phyloP scores from a whole-genome alignment of 2,888 invertebrate species.

The Hemicrepidius hirtus region DNA sequence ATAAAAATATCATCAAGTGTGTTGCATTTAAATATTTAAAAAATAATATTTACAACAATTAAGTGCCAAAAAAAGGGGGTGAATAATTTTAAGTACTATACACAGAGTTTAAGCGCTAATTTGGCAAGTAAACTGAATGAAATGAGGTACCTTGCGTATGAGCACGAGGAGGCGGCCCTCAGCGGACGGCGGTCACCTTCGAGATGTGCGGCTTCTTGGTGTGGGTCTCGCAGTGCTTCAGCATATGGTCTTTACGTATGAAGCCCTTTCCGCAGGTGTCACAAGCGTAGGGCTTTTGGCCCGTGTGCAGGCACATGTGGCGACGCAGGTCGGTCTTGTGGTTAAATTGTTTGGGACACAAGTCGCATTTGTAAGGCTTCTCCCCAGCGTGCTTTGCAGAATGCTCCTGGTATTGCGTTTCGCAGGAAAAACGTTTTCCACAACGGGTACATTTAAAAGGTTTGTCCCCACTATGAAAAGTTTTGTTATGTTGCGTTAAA shows the following conservation, averaged over 20 bases:
- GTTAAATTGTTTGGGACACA: conserved; percentile 92
- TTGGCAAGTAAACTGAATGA: conserved; percentile 47
- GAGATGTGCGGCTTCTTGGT: conserved; percentile 74
- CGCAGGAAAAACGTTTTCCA: conserved; percentile 88
- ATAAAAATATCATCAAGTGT: conserved; percentile 46
- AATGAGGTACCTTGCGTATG: conserved; percentile 49
- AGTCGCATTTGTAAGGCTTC: conserved; percentile 90
- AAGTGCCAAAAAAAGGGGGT: conserved; percentile 64
- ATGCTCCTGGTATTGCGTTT: conserved; percentile 83
- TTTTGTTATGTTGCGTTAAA: conserved; percentile 92
- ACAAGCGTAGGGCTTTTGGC: conserved; percentile 88
- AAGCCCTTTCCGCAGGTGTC: conserved; percentile 90
- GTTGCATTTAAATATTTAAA: conserved; percentile 43
- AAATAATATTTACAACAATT: conserved; percentile 55
- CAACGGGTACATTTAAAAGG: conserved; percentile 90
- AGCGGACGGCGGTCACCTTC: conserved; percentile 60
- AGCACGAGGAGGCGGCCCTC: conserved; percentile 50
- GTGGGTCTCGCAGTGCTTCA: conserved; percentile 90
- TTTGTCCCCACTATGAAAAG: conserved; percentile 90
- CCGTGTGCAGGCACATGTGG: conserved; percentile 92
- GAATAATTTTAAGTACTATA: conserved; percentile 60
- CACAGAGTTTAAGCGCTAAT: conserved; percentile 58
- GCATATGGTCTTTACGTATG: conserved; percentile 93
- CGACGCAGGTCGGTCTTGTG: conserved; percentile 92
- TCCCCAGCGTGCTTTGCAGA: conserved; percentile 86